A percentile compares a stretch with the other conserved stretches of the same genome.
Evolutionary conservation across 2,113 vertebrate species (phyloP).

Genomic region (Sturnus vulgaris): DNA sequence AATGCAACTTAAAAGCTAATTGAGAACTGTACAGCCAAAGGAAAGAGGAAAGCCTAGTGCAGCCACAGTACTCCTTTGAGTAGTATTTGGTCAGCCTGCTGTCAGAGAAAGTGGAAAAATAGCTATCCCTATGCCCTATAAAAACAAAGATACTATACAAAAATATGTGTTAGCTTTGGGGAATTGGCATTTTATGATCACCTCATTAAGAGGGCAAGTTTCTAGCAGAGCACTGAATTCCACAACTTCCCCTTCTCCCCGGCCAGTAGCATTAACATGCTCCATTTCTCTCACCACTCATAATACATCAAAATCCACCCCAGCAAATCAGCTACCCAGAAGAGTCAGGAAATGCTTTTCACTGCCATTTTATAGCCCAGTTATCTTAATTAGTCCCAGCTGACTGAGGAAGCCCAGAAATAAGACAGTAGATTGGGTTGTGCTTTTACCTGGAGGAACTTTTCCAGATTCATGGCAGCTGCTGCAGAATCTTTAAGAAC

Average conservation of each 20-base stretch:
- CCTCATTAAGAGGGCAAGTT: constrained; percentile 45
- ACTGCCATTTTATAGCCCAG: neutral
- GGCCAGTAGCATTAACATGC: neutral
- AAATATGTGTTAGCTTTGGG: constrained; percentile 22
- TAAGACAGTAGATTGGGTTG: neutral
- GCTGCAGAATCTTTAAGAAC: neutral
- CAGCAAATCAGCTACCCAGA: neutral
- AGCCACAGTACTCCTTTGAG: constrained; percentile 52
- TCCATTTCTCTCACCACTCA: neutral
- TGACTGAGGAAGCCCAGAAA: constrained; percentile 34
- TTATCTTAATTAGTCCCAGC: constrained; percentile 52
- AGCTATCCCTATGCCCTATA: neutral
- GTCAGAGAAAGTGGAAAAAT: constrained; percentile 43
- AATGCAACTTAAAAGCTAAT: constrained; percentile 72
- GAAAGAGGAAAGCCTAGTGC: constrained; percentile 25
- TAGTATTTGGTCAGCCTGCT: constrained; percentile 50
- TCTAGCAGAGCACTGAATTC: constrained; percentile 14
- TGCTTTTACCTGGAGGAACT: constrained; percentile 11
- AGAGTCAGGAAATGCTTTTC: neutral
- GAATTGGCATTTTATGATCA: constrained; percentile 42
- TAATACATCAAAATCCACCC: neutral
- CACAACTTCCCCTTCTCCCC: constrained; percentile 26
- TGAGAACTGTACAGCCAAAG: constrained; percentile 53
- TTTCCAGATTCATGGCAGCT: neutral
- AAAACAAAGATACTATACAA: constrained; percentile 14